A percentile compares a stretch with the other conserved stretches of the same genome.
These are phyloP conservation scores for Leguminivora glycinivorella DNA, from an alignment of 1,140 invertebrate genomes.

Conservation along the genomic window DNA sequence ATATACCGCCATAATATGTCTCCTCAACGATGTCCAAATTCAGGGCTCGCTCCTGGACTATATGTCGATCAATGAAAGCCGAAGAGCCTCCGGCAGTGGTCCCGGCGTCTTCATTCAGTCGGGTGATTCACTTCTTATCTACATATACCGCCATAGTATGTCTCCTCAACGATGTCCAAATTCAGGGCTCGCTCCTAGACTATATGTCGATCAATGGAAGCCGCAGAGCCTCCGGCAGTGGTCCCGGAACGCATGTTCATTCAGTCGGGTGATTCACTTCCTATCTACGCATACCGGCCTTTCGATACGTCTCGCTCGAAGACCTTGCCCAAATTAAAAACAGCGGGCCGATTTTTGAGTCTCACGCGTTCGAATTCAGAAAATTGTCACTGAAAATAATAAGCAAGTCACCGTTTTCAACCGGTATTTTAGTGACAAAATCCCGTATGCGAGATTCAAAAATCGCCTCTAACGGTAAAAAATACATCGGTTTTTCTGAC, in stretches of 20 bases:
- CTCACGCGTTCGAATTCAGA: no score
- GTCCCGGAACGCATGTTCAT: constrained; percentile 7
- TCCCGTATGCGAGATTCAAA: no score
- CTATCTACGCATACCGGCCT: constrained; percentile 17
- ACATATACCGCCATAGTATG: no score
- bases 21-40: not conserved
- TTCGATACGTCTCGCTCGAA: not conserved
- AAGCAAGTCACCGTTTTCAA: no score
- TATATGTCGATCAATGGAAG: constrained; percentile 23
- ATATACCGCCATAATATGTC: not conserved
- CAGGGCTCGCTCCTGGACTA: constrained; percentile 7
- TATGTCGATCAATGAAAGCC: constrained; percentile 24
- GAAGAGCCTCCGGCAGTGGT: constrained; percentile 2
- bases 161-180: no score
- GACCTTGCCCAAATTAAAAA: not conserved
- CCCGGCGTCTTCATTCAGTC: constrained; percentile 9
- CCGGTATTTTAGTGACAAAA: no score
- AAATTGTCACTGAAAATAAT: no score
- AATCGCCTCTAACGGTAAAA: no score
- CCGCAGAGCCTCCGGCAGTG: constrained; percentile 10
- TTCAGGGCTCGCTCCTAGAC: not conserved
- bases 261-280: constrained; percentile 15
- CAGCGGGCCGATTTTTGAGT: no score
- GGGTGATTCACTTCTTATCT: no score
- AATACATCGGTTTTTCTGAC: no score